Percentiles rank a stretch among this genome's conserved stretches.
phyloP scores from a whole-genome alignment of 2,797 vertebrate species.

The Salmo trutta region DNA sequence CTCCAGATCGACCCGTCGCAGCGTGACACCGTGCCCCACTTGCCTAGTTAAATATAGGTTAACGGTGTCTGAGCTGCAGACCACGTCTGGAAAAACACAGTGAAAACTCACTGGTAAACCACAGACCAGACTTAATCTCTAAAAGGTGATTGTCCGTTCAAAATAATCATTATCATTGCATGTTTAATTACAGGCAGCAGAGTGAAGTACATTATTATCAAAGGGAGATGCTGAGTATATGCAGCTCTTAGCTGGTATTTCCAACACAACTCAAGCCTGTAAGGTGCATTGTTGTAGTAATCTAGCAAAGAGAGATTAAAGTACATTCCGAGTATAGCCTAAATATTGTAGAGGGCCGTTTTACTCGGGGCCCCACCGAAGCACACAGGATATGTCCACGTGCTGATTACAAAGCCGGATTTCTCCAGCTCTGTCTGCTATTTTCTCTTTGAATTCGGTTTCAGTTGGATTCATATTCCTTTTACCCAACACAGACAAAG shows the following conservation, averaged over 20 bases:
- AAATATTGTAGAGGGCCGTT: background rate
- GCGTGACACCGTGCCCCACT: background rate
- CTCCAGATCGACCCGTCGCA: background rate
- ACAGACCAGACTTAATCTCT: background rate
- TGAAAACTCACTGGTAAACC: background rate
- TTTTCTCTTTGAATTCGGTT: background rate
- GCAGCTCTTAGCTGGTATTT: conserved; percentile 21
- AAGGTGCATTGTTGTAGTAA: conserved; percentile 35
- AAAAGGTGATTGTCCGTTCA: background rate
- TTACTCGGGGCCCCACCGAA: background rate
- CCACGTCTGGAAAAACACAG: no score
- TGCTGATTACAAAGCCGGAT: background rate
- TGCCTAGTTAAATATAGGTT: no score
- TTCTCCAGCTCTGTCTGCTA: background rate
- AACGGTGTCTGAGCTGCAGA: background rate
- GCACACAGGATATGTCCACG: background rate
- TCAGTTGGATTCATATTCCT: background rate
- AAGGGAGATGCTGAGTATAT: conserved; percentile 17
- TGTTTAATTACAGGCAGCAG: background rate
- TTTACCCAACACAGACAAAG: conserved; percentile 13
- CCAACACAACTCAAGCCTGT: conserved; percentile 6
- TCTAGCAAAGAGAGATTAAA: conserved; percentile 7
- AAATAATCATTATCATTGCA: conserved; percentile 9
- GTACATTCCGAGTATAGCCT: background rate
- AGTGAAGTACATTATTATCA: conserved; percentile 15